Conservation (phyloP, 1,140 invertebrate species). For the Danaus melanippus region DNA sequence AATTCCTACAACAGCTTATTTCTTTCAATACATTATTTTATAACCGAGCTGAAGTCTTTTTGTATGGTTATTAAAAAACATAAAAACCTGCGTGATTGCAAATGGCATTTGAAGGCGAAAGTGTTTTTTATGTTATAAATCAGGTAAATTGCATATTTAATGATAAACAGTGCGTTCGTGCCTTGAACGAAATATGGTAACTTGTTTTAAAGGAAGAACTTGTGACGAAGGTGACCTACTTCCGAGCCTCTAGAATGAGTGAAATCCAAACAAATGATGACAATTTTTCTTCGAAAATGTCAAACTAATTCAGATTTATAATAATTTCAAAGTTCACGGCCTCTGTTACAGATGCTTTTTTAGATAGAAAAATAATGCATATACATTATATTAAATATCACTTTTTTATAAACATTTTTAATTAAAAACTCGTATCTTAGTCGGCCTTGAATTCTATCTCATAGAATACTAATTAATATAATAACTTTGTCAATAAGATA, state of each 20-base stretch:
- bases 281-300: conserved; percentile 5
- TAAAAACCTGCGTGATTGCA: too few relatives aligned
- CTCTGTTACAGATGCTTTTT: conserved; percentile 13
- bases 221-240: conserved; percentile 6
- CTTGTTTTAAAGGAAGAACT: conserved; percentile 22
- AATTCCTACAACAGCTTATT: too few relatives aligned
- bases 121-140: conserved; percentile 16
- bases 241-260: conserved; percentile 6
- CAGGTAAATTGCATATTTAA: conserved; percentile 10
- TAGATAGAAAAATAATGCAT: too few relatives aligned
- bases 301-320: conserved; percentile 10
- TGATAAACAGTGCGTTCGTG: conserved; percentile 14
- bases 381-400: too few relatives aligned
- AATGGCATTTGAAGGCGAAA: conserved; percentile 13
- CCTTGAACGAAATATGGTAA: conserved; percentile 19
- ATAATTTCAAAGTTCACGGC: conserved; percentile 22
- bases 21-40: too few relatives aligned
- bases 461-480: too few relatives aligned
- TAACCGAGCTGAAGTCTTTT: too few relatives aligned
- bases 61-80: too few relatives aligned
- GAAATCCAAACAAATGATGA: neutral
- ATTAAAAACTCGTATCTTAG: too few relatives aligned
- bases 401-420: too few relatives aligned
- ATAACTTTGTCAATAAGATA: too few relatives aligned
- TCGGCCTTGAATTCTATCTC: too few relatives aligned